Evolutionary conservation across 2,797 vertebrate genomes (phyloP).

Genomic region (Enteromius fasciolatus): DNA sequence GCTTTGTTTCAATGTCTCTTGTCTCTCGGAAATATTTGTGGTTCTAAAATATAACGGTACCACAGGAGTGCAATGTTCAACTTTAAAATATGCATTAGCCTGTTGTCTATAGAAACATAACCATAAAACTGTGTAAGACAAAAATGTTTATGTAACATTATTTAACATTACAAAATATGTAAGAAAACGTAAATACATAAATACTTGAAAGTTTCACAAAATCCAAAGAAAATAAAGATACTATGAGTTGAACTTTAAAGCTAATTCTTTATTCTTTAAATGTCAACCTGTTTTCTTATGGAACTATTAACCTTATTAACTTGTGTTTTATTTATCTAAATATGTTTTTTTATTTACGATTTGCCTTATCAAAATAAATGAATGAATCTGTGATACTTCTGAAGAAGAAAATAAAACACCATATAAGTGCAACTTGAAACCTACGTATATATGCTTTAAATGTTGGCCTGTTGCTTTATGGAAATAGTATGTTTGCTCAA

Average conservation of each 20-base stretch:
- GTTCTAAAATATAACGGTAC: background rate
- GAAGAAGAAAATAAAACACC: no score
- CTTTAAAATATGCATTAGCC: background rate
- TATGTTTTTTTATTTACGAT: no score
- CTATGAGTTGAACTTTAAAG: background rate
- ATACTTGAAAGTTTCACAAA: background rate
- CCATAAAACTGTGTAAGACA: background rate
- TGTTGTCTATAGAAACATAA: background rate
- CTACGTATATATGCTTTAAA: background rate
- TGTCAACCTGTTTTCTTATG: no score
- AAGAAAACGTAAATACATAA: background rate
- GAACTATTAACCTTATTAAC: no score
- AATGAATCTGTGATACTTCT: no score
- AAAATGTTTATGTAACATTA: background rate
- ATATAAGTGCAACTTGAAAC: background rate
- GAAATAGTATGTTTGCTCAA: background rate
- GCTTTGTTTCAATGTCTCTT: background rate
- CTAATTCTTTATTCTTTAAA: no score
- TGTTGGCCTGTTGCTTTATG: background rate
- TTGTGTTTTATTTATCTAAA: no score
- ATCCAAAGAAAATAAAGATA: no score
- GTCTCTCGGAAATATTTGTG: background rate
- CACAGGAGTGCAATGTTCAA: background rate
- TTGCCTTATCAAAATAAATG: no score
- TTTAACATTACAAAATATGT: background rate